phyloP scores from a whole-genome alignment of 2,797 vertebrate species.

The Sebastes taczanowskii region DNA sequence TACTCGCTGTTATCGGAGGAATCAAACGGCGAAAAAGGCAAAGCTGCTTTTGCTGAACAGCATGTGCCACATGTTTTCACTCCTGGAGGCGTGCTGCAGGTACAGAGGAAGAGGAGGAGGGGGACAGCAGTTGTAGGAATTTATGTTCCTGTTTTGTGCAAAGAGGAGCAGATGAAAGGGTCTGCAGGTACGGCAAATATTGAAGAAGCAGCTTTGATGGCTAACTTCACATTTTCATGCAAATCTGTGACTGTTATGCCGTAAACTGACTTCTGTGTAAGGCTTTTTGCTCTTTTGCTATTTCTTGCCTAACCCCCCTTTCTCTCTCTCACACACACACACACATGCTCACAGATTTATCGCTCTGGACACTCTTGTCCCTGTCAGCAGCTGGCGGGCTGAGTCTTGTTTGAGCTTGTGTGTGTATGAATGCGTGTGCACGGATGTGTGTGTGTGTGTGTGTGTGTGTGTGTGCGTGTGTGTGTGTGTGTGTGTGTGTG shows the following conservation, averaged over 20 bases:
- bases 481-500: slow-evolving; percentile 40
- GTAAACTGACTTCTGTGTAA: slow-evolving; percentile 13
- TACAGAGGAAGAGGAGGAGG: slow-evolving; percentile 20
- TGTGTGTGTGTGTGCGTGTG: slow-evolving; percentile 52
- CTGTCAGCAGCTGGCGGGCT: slow-evolving; percentile 84
- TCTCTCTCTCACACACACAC: slow-evolving; percentile 32
- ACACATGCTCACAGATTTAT: slow-evolving; percentile 71
- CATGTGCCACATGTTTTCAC: slow-evolving; percentile 48
- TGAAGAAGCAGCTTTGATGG: not conserved
- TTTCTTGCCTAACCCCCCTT: slow-evolving; percentile 36
- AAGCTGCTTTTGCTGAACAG: slow-evolving; percentile 62
- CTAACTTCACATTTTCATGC: slow-evolving; percentile 8
- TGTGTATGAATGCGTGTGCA: slow-evolving; percentile 44
- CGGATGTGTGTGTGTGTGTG: slow-evolving; percentile 15
- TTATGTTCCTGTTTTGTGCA: slow-evolving; percentile 16
- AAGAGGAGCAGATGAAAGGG: slow-evolving; percentile 17
- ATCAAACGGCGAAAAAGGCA: slow-evolving; percentile 45
- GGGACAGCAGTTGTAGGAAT: slow-evolving; percentile 25
- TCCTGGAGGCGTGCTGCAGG: slow-evolving; percentile 33
- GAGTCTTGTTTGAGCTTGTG: slow-evolving; percentile 76
- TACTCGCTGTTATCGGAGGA: slow-evolving; percentile 51
- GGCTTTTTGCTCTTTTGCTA: slow-evolving; percentile 57
- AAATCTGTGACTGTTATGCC: slow-evolving; percentile 12
- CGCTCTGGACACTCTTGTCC: slow-evolving; percentile 80
- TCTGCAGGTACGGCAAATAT: slow-evolving; percentile 10